Evolutionary conservation across 2,113 vertebrate species (phyloP).

Genomic region (Sander vitreus): DNA sequence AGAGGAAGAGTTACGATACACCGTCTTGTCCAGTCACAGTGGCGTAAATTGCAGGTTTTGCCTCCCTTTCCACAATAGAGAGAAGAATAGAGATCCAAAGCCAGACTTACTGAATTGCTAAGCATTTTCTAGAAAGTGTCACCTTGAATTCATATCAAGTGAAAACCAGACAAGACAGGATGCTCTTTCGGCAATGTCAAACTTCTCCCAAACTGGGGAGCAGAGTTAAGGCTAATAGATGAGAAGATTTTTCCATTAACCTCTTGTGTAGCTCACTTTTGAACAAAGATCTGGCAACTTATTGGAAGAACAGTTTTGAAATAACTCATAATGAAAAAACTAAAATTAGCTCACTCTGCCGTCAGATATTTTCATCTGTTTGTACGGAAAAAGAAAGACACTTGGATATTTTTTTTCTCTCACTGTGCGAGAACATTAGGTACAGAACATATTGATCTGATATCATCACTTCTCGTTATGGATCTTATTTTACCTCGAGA

Average conservation of each 20-base stretch:
- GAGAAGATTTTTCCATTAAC: constrained; percentile 19
- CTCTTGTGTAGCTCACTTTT: not conserved
- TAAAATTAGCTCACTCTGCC: constrained; percentile 1
- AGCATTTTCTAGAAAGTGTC: not conserved
- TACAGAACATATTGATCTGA: constrained; percentile 48
- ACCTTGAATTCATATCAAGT: not conserved
- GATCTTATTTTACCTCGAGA: constrained; percentile 20
- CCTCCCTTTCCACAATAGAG: no score
- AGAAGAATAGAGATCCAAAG: not conserved
- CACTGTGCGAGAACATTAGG: constrained; percentile 20
- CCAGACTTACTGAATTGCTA: not conserved
- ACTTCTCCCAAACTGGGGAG: not conserved
- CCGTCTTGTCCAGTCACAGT: no score
- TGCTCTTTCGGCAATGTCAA: not conserved
- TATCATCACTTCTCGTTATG: constrained; percentile 40
- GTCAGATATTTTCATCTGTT: constrained; percentile 21
- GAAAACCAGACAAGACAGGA: not conserved
- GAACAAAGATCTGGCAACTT: not conserved
- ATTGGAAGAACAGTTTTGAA: constrained; percentile 8
- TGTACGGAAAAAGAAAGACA: not conserved
- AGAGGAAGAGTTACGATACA: no score
- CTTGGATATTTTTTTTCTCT: not conserved
- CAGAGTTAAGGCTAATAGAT: not conserved
- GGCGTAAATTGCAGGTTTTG: no score
- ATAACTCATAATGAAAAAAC: constrained; percentile 20